Evolutionary conservation across 2,888 invertebrate species (phyloP), one percentile per base, ranked within the genome.

Genomic region (Latrodectus hesperus): DNA sequence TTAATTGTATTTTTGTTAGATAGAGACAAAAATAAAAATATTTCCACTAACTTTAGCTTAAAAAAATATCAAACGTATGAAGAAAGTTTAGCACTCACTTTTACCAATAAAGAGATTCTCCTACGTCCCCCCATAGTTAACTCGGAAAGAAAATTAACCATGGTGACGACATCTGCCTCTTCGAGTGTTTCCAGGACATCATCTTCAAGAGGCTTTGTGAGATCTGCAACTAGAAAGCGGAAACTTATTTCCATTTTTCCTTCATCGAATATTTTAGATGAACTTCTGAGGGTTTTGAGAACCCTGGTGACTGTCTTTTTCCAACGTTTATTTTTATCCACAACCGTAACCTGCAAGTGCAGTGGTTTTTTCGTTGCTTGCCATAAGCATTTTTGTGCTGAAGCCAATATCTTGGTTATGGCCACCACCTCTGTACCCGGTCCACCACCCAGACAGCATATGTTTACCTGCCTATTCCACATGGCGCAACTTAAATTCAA

Each of bases 381-480:
- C 68, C 60, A 71, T 17, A 49, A 22, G 10, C 11, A 12, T 9
- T 52, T 11, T 26, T 79, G 26, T 12, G 80, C 8, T 0, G 55
- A 49, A 8, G 38, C 26, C n/a, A 86, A 22, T 4, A 86, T 17
- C 49, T 72, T 86, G 67, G 26, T n/a, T 6, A 81, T 12, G 38
- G 76, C 86, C 1, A 86, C 86, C 6, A 73, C 72, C 12, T 86
- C 86, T 5, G 81, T 71, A n/a, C 71, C 86, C 0, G 86, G 80
- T 1, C 81, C 86, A 11, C 81, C 81, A 11, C 86, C 86, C 4
- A 86, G 49, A 9, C 86, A 86, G 51, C 86, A 86, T 9, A 86
- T 5, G 17, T 86, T 81, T 0, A 81, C 11, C 16, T n/a, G 8
- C 0, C 55, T n/a, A 1, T 16, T 22, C 14, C 17, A 12, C 9